Base-by-base conservation (phyloP, 2,888 invertebrate genomes). In the Drosophila paramelanica region DNA sequence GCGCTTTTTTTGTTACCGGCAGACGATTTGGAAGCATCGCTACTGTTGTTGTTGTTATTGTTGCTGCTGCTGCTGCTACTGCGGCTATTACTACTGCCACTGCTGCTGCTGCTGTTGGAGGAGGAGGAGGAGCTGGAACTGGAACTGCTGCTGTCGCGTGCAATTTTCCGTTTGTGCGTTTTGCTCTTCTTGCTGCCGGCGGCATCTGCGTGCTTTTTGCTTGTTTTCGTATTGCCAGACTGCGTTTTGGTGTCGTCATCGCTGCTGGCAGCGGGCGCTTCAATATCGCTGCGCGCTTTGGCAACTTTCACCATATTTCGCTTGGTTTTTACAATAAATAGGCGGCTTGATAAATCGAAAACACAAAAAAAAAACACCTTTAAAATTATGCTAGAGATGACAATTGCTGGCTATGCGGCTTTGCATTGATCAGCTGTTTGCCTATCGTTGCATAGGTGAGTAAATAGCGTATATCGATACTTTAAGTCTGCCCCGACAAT, bases 401-500 rank as follows among this genome's bases (percentile, higher is more conserved):
- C 45, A 60, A n/a, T 10, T 33, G 5, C 13, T 25, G 27, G 13
- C 33, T 43, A 13, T 51, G 47, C 61, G 50, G 64, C 60, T 46
- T 55, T 23, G 25, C 2, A 6, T 31, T 42, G 0, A 77, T 57
- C 76, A 76, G 79, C 77, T 77, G 77, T 49, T 71, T 46, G 7
- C 11, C 20, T 42, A 57, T 62, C 56, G 38, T 25, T 33, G 38
- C 7, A 36, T 13, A 36, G 5, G 4, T 31, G 31, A 33, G 31
- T 33, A 33, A 33, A 33, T 8, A 10, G 31, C 31, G 10, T 2
- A 10, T 10, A 33, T 8, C 31, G 31, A 33, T 33, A 31, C 8
- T 3, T 33, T 10, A 33, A 33, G 31, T 0, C 31, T 33, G 31
- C 31, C 7, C 27, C 7, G 6, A 27, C 27, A 27, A 23, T 23